Percentiles rank a stretch among this genome's conserved stretches.
Conservation (phyloP, 2,888 invertebrate species). For the Euplagia quadripunctaria region DNA sequence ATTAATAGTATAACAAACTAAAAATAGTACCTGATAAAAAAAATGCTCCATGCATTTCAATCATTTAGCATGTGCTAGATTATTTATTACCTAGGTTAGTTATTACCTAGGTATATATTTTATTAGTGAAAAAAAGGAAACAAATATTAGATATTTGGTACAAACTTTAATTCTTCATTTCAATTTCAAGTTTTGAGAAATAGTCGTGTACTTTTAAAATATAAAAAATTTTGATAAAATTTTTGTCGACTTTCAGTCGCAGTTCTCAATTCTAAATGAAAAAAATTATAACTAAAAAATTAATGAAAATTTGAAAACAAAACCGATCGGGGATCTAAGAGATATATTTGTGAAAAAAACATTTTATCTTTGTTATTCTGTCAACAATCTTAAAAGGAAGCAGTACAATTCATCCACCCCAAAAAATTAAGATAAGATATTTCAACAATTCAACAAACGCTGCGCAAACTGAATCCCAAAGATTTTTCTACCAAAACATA, state of each 20-base stretch:
- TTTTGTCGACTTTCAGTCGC: background rate
- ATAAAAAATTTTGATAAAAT: too few relatives aligned
- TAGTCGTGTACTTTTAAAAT: too few relatives aligned
- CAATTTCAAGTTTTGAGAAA: too few relatives aligned
- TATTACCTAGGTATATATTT: too few relatives aligned
- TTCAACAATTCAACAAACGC: slow-evolving; percentile 33
- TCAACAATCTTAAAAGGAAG: slow-evolving; percentile 5
- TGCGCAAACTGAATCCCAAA: slow-evolving; percentile 6
- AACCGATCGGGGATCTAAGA: background rate
- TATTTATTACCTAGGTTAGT: too few relatives aligned
- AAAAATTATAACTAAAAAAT: background rate
- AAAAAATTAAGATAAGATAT: slow-evolving; percentile 21
- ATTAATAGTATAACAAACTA: too few relatives aligned
- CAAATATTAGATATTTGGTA: too few relatives aligned
- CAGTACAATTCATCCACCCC: slow-evolving; percentile 8
- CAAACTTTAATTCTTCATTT: too few relatives aligned
- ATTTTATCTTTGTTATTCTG: background rate
- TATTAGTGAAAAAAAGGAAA: too few relatives aligned
- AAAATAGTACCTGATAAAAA: too few relatives aligned
- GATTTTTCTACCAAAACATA: slow-evolving; percentile 25
- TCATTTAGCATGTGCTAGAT: too few relatives aligned
- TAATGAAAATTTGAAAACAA: background rate
- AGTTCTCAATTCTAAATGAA: background rate
- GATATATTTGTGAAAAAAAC: background rate
- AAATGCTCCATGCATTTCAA: too few relatives aligned